phyloP scores from a whole-genome alignment of 2,113 vertebrate species.

The Hippopotamus amphibius region DNA sequence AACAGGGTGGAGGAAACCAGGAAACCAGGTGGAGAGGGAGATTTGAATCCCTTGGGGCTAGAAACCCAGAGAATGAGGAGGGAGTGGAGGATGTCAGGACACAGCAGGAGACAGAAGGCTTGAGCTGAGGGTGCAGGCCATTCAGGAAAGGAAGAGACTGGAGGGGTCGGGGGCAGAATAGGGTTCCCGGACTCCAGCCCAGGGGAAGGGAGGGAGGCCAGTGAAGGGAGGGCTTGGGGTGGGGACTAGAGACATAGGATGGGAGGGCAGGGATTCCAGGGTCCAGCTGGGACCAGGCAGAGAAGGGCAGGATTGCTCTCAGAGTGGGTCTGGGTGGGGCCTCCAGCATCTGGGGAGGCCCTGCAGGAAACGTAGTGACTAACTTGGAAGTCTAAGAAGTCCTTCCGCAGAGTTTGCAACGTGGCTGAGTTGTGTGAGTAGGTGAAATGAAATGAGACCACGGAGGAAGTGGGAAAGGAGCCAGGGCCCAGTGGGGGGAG shows the following conservation, averaged over 20 bases:
- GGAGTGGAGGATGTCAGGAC: neutral
- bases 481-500: neutral
- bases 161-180: neutral
- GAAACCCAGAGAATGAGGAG: neutral
- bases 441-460: neutral
- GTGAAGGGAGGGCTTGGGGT: neutral
- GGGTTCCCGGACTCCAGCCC: neutral
- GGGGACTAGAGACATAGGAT: neutral
- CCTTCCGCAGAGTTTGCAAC: neutral
- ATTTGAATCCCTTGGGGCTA: neutral
- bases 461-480: neutral
- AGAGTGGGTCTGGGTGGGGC: neutral
- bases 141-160: neutral
- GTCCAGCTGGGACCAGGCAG: neutral
- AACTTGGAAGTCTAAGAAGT: rapidly evolving
- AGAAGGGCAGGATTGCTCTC: neutral
- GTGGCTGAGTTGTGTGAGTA: neutral
- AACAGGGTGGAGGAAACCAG: no score
- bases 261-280: neutral
- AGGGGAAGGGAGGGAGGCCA: neutral
- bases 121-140: neutral
- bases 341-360: neutral
- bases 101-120: neutral
- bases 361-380: rapidly evolving
- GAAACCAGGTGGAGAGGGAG: neutral